These are phyloP conservation scores for Nannospalax galili DNA, from an alignment of 2,113 vertebrate genomes.

Conservation along the genomic window DNA sequence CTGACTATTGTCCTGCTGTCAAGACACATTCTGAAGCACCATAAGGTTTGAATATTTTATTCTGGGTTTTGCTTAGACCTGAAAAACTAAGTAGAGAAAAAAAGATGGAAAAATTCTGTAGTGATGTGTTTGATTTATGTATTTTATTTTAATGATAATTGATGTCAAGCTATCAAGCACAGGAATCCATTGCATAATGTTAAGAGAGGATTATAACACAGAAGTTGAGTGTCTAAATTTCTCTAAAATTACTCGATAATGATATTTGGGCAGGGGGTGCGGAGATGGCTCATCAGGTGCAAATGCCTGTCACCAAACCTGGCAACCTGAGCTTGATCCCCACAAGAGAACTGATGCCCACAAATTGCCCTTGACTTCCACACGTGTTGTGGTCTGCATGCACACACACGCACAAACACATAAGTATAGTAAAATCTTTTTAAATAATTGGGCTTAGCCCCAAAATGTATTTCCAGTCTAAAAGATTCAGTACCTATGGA, in stretches of 20 bases:
- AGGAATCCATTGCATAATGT: neutral
- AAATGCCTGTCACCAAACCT: neutral
- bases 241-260: slow-evolving; percentile 1
- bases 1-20: slow-evolving; percentile 58
- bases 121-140: slow-evolving; percentile 28
- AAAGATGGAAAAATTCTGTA: neutral
- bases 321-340: neutral
- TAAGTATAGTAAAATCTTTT: neutral
- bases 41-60: slow-evolving; percentile 65
- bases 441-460: neutral
- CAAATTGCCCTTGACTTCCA: neutral
- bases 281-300: too few species aligned
- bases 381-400: neutral
- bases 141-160: slow-evolving; percentile 58
- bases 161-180: neutral
- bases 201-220: neutral
- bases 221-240: slow-evolving; percentile 11
- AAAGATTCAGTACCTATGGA: slow-evolving; percentile 40
- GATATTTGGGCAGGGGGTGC: neutral
- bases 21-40: slow-evolving; percentile 33
- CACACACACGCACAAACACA: too few species aligned
- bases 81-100: slow-evolving; percentile 44
- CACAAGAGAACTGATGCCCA: neutral
- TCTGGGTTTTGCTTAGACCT: slow-evolving; percentile 52
- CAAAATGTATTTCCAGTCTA: neutral